Conservation (phyloP, 2,113 vertebrate species). For the Cardinalis cardinalis region DNA sequence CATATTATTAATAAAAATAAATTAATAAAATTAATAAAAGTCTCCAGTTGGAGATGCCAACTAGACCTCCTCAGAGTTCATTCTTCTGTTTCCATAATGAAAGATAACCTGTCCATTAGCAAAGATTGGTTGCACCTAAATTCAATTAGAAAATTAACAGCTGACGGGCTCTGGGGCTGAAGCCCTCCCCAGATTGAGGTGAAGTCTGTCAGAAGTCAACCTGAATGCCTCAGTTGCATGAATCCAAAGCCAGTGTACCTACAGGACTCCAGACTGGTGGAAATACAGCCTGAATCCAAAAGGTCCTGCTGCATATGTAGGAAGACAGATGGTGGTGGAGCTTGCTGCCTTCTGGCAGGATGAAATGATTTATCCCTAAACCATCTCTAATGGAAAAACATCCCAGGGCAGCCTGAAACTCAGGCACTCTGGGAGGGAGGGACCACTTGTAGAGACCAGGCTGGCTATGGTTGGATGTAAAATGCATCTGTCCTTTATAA, state of each 20-base stretch:
- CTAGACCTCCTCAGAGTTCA: not conserved
- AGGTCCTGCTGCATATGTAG: not conserved
- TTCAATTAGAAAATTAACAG: not conserved
- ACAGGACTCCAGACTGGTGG: not conserved
- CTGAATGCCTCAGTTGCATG: not conserved
- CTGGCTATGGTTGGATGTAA: not conserved
- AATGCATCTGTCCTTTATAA: not conserved
- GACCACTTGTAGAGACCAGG: not conserved
- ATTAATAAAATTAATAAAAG: not conserved
- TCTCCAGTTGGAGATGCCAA: not conserved
- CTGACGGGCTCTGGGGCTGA: not conserved
- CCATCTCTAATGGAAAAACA: not conserved
- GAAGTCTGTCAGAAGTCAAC: not conserved
- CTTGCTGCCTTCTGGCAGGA: not conserved
- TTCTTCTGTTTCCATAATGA: not conserved
- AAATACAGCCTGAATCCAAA: not conserved
- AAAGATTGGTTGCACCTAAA: not conserved
- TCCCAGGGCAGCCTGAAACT: accelerated
- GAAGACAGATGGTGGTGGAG: not conserved
- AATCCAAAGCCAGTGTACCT: not conserved
- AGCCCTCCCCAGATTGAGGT: not conserved
- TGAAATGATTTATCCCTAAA: not conserved
- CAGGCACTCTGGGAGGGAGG: not conserved
- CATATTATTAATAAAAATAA: not conserved
- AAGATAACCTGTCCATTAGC: not conserved